Evolutionary conservation across 2,888 invertebrate species (phyloP), one percentile per base, ranked within the genome.

Genomic region (Didymodactylos carnosus): DNA sequence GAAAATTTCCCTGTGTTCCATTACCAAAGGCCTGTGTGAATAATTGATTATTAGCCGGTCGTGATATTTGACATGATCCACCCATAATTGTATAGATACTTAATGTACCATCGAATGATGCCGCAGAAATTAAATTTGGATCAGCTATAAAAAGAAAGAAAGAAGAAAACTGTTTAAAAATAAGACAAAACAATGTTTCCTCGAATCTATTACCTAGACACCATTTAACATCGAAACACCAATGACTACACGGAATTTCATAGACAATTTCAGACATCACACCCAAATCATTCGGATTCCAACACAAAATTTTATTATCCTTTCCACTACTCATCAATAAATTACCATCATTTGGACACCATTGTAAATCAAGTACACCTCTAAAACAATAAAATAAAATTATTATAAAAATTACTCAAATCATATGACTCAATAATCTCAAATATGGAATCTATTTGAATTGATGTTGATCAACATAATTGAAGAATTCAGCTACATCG

Each of bases 201-300:
- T n/a, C n/a, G n/a, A 19, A 23, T 23, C 46, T 71, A 46, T n/a
- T 62, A 62, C 62, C 62, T 35, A 35, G 62, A 0, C 91, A 90
- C 92, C 94, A 94, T 73, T 89, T 87, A 53, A 93, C 90, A 82
- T 94, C 92, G 81, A 92, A 92, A 83, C 90, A 90, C 93, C 93
- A 94, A 81, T 92, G 91, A 78, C 88, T 88, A 71, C 90, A 90
- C 4, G 90, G 88, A 70, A 94, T 86, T 82, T 94, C 92, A 72
- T 90, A 88, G 2, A 92, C 85, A 49, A 92, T 87, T 80, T 84
- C 84, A 75, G 84, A 84, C 72, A 78, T 79, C 43, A 87, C 87
- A 72, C 85, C 85, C 73, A 87, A 88, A 73, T 88, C 88, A 81
- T 92, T 93, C 0, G 94, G 93, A 85, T 94, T 91, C 93, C 94